phyloP scores from a whole-genome alignment of 2,888 invertebrate genomes.

The Drosophila borborema region DNA sequence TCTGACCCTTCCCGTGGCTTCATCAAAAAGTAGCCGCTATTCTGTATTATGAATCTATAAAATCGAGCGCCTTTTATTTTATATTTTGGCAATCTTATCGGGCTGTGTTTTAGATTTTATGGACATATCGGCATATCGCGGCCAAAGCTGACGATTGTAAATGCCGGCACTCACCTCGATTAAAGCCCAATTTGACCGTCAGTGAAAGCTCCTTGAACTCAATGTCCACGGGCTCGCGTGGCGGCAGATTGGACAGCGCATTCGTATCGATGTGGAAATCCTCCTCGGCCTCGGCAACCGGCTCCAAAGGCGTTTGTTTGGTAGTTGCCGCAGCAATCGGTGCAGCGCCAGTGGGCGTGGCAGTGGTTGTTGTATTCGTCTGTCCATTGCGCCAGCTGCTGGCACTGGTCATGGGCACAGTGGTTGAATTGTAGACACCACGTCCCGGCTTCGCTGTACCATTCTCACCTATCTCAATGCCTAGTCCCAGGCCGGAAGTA shows the following conservation, averaged over 20 bases:
- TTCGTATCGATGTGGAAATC: slow-evolving; percentile 50
- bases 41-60: slow-evolving; percentile 38
- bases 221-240: slow-evolving; percentile 88
- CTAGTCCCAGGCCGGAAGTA: slow-evolving; percentile 68
- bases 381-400: slow-evolving; percentile 60
- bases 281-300: slow-evolving; percentile 59
- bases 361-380: slow-evolving; percentile 22
- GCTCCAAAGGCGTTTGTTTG: slow-evolving; percentile 48
- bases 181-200: slow-evolving; percentile 90
- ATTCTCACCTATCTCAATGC: slow-evolving; percentile 71
- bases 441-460: slow-evolving; percentile 47
- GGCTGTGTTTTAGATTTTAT: slow-evolving; percentile 49
- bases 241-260: slow-evolving; percentile 83
- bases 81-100: slow-evolving; percentile 71
- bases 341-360: slow-evolving; percentile 8
- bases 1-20: neutral
- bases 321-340: neutral
- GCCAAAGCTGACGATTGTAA: slow-evolving; percentile 26
- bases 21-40: slow-evolving; percentile 61
- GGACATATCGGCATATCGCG: slow-evolving; percentile 18
- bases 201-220: slow-evolving; percentile 91
- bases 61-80: slow-evolving; percentile 29
- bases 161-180: slow-evolving; percentile 87
- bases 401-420: slow-evolving; percentile 66
- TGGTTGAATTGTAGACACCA: slow-evolving; percentile 77